Evolutionary conservation across 1,140 invertebrate genomes (phyloP).

Genomic region (Scylla paramamosain): DNA sequence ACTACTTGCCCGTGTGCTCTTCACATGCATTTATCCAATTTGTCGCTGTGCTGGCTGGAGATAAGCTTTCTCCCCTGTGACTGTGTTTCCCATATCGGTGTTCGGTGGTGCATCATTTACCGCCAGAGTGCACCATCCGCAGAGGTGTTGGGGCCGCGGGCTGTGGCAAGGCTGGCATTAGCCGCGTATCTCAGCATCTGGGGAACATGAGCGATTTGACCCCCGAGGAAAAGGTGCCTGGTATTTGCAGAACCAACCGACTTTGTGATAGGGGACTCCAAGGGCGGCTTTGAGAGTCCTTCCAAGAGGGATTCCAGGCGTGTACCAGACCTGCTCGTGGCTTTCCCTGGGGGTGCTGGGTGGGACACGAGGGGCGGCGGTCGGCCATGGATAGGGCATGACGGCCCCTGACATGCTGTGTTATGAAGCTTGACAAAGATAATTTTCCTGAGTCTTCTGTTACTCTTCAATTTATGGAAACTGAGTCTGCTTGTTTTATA

Average conservation of each 20-base stretch:
- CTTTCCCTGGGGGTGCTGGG: not conserved
- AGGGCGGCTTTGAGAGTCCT: not conserved
- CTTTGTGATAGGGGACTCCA: not conserved
- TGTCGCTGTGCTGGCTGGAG: not conserved
- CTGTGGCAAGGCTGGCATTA: constrained; percentile 25
- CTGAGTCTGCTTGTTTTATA: too few species aligned
- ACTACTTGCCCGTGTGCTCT: not conserved
- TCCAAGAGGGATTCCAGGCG: not conserved
- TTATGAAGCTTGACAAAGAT: too few species aligned
- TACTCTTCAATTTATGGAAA: too few species aligned
- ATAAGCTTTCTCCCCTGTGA: not conserved
- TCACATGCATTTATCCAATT: not conserved
- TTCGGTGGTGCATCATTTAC: not conserved
- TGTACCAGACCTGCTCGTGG: not conserved
- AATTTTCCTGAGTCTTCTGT: too few species aligned
- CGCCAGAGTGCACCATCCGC: not conserved
- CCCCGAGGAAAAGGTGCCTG: not conserved
- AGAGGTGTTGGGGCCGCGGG: not conserved
- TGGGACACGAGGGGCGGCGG: not conserved
- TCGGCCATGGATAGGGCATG: too few species aligned
- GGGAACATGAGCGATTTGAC: constrained; percentile 46
- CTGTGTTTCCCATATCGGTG: not conserved
- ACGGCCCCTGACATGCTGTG: too few species aligned
- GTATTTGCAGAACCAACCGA: constrained; percentile 1
- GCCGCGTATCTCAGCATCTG: constrained; percentile 42